Evolutionary conservation across 2,113 vertebrate species (phyloP).

Genomic region (Ceratotherium simum): DNA sequence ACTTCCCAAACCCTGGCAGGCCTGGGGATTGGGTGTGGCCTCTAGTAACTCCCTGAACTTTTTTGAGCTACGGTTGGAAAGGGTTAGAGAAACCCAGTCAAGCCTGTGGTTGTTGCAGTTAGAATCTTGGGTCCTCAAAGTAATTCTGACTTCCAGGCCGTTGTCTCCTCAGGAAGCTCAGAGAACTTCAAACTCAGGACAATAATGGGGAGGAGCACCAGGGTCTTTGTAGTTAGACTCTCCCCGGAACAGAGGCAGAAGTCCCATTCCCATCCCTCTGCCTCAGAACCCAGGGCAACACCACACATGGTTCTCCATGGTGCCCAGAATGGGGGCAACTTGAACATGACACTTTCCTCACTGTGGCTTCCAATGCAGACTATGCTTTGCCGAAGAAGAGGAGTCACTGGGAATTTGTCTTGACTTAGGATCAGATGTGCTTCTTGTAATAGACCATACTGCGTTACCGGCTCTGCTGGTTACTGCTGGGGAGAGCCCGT

Average conservation of each 20-base stretch:
- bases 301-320: background rate
- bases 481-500: too few species aligned
- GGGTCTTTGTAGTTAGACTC: background rate
- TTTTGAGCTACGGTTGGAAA: background rate
- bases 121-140: background rate
- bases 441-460: background rate
- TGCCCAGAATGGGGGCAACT: background rate
- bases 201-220: background rate
- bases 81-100: background rate
- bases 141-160: background rate
- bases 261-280: background rate
- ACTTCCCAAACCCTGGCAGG: background rate
- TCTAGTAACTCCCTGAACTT: background rate
- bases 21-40: too few species aligned
- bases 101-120: background rate
- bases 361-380: background rate
- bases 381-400: background rate
- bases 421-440: background rate
- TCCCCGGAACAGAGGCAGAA: background rate
- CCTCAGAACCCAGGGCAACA: background rate
- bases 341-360: fast-evolving
- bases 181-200: background rate
- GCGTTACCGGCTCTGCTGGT: background rate
- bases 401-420: background rate
- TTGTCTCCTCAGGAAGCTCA: background rate